phyloP scores from a whole-genome alignment of 2,797 vertebrate genomes.

The Lophius americanus region DNA sequence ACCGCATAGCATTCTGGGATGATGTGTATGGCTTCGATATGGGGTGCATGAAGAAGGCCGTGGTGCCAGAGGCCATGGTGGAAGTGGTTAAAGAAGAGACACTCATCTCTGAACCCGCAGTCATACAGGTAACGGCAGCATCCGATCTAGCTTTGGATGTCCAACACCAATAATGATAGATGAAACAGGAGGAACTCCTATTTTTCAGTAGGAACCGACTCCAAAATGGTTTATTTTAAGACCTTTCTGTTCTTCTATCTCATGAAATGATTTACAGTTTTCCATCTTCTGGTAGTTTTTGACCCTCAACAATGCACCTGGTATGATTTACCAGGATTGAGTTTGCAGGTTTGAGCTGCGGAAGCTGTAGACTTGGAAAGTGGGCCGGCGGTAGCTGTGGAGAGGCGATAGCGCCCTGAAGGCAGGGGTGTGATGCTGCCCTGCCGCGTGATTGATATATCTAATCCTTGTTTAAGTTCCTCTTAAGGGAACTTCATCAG shows the following conservation, averaged over 20 bases:
- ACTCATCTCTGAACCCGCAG: conserved; percentile 85
- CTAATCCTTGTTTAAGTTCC: conserved; percentile 78
- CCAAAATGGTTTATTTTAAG: no score
- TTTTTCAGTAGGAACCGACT: no score
- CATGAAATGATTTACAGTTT: no score
- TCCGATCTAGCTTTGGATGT: neutral
- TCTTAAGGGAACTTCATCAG: conserved; percentile 76
- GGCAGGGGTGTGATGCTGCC: conserved; percentile 26
- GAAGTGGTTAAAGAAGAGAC: conserved; percentile 86
- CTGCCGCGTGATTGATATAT: conserved; percentile 73
- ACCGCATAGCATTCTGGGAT: conserved; percentile 92
- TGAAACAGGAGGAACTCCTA: no score
- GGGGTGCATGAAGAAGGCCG: conserved; percentile 94
- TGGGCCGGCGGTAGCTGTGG: conserved; percentile 25
- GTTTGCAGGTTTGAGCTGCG: conserved; percentile 13
- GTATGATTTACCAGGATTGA: conserved; percentile 23
- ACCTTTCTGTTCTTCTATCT: no score
- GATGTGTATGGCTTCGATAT: conserved; percentile 95
- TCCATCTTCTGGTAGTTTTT: no score
- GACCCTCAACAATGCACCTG: neutral
- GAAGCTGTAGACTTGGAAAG: neutral
- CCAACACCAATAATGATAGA: no score
- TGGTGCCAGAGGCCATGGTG: conserved; percentile 90
- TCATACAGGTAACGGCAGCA: conserved; percentile 85
- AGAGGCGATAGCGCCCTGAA: conserved; percentile 33